Conservation (phyloP, 2,888 invertebrate species). For the Adineta ricciae region DNA sequence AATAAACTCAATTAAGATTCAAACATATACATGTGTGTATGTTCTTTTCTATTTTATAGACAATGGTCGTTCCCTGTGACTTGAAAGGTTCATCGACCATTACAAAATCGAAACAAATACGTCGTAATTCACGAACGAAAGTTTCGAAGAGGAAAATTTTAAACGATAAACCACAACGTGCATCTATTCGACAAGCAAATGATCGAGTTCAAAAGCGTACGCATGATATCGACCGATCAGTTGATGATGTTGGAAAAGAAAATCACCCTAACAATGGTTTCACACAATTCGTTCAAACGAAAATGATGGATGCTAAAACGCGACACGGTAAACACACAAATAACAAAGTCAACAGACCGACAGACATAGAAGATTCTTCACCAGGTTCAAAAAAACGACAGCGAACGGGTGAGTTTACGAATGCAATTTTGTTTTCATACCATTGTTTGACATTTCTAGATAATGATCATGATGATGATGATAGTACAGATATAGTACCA, state of each 20-base stretch:
- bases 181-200: background rate
- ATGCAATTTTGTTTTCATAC: background rate
- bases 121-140: background rate
- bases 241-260: background rate
- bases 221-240: background rate
- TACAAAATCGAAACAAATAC: background rate
- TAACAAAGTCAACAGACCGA: background rate
- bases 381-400: background rate
- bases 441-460: background rate
- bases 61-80: background rate
- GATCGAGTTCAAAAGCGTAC: background rate
- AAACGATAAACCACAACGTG: background rate
- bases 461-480: background rate
- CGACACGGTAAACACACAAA: background rate
- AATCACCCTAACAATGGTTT: background rate
- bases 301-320: background rate
- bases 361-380: background rate
- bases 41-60: background rate
- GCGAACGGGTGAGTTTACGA: background rate
- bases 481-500: background rate
- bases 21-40: background rate
- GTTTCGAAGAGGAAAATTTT: background rate
- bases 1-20: background rate
- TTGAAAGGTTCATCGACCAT: background rate
- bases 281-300: background rate